Evolutionary conservation across 1,140 invertebrate genomes (phyloP), one percentile per base, ranked within the genome.

Genomic region (Meloidogyne exigua): DNA sequence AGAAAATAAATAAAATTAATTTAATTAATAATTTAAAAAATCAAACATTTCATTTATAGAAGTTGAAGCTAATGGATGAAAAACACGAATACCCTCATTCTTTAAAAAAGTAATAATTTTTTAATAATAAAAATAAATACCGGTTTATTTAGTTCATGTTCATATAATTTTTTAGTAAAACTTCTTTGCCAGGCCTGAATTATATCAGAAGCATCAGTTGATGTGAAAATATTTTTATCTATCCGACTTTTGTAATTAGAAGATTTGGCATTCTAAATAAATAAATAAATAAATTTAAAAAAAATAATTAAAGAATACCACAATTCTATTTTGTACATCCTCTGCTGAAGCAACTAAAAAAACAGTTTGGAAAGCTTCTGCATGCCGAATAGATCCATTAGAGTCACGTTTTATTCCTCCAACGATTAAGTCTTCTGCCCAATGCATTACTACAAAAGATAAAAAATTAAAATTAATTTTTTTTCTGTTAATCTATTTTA

Each of bases 361-460:
- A 23, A 98, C 93, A 13, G 93, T 76, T 39, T 82, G 82, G n/a
- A 84, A 83, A 25, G 79, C 80, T 28, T 79, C 78, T 3, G 77
- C 63, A 32, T 72, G 67, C 21, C 42, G n/a, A 25, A 72, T 68
- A 49, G 57, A 75, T 28, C 65, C 36, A 49, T 81, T 73, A 49
- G 39, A 75, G 62, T 83, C 49, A 0, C 77, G 67, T 68, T 79
- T 68, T 18, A 82, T 68, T n/a, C 81, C 96, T 32, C 96, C 96
- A 76, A 98, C 92, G 68, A 99, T 92, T 66, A 99, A 89, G 88
- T 97, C 94, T 88, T 98, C 95, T 7, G 94, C 93, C 96, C 95
- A 98, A 88, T 96, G 94, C 95, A 98, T 98, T 88, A 94, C 96
- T 57, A 7, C 2, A n/a, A 57, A 9, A 39, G 9, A n/a, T n/a